Base-by-base conservation (phyloP, 2,888 invertebrate species). In the Hanleya hanleyi region DNA sequence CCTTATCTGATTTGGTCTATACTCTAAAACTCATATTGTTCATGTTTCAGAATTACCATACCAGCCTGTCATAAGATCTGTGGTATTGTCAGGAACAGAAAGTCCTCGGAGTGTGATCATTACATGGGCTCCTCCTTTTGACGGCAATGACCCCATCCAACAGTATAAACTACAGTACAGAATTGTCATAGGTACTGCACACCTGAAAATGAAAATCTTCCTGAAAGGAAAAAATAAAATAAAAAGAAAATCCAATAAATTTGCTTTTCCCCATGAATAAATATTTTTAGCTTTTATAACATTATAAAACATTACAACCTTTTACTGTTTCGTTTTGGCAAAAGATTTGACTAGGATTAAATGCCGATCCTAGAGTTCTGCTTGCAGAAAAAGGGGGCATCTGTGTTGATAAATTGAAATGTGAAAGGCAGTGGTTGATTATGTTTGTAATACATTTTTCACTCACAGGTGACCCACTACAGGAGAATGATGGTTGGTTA, bases 121-220 rank as follows among this genome's bases (percentile, higher is more conserved):
- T 2, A 95, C 95, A 29, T 99, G 99, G 98, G 95, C 95, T 15
- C 95, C 97, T 0, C 97, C 97, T 36, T 99, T 98, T 91, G 97
- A 99, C 91, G 99, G 99, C 70, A 98, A 99, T 91, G 97, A 97
- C 86, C 96, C 97, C 12, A 95, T 98, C 73, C 93, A 95, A 84
- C 96, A 97, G 88, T 99, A 96, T 90, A 96, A 97, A 78, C 93
- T 99, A 70, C 97, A 99, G 90, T 95, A 81, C 71, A 81, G 85
- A 36, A 80, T 84, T 47, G 81, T 83, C 18, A 70, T 74, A 67
- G 67, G 67, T 67, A 32, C n/a, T n/a, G n/a, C n/a, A n/a, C n/a
- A n/a, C n/a, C n/a, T n/a, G n/a, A n/a, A n/a, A n/a, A n/a, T n/a
- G n/a, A n/a, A n/a, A n/a, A n/a, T n/a, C n/a, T n/a, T n/a, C n/a